phyloP scores from a whole-genome alignment of 64 coral and sea anemone species.

The Exaiptasia diaphana region DNA sequence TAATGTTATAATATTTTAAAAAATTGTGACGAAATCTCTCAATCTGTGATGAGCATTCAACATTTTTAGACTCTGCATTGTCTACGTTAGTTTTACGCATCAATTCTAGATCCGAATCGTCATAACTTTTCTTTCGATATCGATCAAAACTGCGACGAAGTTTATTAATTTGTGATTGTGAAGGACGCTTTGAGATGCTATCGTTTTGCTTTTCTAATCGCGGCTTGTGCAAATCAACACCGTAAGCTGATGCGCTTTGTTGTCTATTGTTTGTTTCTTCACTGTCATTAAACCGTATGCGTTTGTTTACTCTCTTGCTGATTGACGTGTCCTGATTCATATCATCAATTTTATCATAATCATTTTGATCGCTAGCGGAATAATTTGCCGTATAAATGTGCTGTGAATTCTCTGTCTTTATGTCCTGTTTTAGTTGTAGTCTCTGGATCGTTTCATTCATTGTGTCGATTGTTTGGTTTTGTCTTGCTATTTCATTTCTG shows the following conservation, averaged over 20 bases:
- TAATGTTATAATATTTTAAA: slow-evolving; percentile 38
- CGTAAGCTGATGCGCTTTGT: slow-evolving; percentile 36
- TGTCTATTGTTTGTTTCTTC: neutral
- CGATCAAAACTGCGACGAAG: neutral
- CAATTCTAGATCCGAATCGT: neutral
- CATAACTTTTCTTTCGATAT: neutral
- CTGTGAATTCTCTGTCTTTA: neutral
- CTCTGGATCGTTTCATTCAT: neutral
- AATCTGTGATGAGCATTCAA: slow-evolving; percentile 61
- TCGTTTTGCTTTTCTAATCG: neutral
- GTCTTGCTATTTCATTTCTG: neutral
- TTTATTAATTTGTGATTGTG: neutral
- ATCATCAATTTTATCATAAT: neutral
- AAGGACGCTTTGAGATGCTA: neutral
- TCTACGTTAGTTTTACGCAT: no score
- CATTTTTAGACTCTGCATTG: no score
- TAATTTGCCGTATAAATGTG: no score
- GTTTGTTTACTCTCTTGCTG: no score
- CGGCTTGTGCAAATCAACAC: slow-evolving; percentile 23
- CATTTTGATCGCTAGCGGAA: no score
- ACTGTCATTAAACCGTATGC: neutral
- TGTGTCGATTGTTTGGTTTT: neutral
- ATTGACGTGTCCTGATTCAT: neutral
- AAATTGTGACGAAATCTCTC: slow-evolving; percentile 47
- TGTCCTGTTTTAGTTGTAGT: neutral